phyloP scores from a whole-genome alignment of 2,888 invertebrate species.

The Hydriomena furcata region DNA sequence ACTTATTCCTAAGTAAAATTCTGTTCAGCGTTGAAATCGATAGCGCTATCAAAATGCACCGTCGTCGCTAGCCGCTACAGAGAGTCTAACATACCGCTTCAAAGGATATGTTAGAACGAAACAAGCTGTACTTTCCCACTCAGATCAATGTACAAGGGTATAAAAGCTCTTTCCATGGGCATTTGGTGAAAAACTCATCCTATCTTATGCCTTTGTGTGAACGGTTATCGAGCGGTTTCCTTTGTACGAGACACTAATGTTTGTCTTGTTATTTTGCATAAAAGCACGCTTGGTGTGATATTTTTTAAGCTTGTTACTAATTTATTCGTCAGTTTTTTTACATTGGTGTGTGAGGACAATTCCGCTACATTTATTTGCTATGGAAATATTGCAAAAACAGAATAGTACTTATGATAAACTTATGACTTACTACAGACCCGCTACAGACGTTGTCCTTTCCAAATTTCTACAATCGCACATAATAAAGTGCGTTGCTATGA shows the following conservation, averaged over 20 bases:
- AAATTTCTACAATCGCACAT: no score
- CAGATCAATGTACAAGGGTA: conserved; percentile 61
- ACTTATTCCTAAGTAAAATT: conserved; percentile 55
- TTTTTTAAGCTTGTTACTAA: conserved; percentile 1
- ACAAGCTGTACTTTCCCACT: conserved; percentile 69
- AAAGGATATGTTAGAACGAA: conserved; percentile 62
- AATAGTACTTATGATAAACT: no score
- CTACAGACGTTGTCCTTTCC: no score
- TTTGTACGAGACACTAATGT: conserved; percentile 25
- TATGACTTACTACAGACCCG: no score
- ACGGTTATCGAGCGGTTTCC: conserved; percentile 41
- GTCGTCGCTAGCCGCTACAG: conserved; percentile 54
- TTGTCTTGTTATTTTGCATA: conserved; percentile 31
- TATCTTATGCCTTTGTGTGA: conserved; percentile 48
- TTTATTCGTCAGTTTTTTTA: neutral
- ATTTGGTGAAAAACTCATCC: conserved; percentile 56
- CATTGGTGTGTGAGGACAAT: no score
- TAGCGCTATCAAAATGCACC: conserved; percentile 74
- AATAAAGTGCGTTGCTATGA: no score
- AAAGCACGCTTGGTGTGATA: conserved; percentile 11
- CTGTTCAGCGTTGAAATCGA: conserved; percentile 72
- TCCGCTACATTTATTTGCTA: neutral
- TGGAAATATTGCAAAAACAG: neutral
- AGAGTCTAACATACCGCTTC: conserved; percentile 60
- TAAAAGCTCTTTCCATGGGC: conserved; percentile 50